Evolutionary conservation across 35 echinoderm and acorn worm genomes (phyloP).

Genomic region (Hemicentrotus pulcherrimus): DNA sequence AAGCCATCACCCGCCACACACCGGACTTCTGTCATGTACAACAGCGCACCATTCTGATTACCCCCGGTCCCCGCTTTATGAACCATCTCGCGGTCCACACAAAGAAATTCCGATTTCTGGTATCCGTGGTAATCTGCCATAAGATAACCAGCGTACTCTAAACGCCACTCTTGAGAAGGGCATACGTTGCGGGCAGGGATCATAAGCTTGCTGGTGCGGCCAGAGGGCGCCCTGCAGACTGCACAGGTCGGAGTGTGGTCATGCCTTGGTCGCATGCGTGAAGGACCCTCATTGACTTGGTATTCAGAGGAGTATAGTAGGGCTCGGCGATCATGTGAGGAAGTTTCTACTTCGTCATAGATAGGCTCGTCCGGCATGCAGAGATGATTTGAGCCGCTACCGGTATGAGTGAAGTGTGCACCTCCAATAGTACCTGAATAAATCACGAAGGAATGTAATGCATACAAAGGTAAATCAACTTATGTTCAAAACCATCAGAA

Average conservation of each 20-base stretch:
- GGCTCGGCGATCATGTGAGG: background rate
- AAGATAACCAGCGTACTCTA: background rate
- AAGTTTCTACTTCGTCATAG: background rate
- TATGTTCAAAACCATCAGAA: too few species aligned
- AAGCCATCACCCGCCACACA: background rate
- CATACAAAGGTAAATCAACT: too few species aligned
- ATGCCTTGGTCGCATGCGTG: background rate
- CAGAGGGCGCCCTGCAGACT: background rate
- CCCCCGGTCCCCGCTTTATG: background rate
- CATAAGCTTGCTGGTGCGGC: background rate
- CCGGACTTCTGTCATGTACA: background rate
- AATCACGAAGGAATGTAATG: too few species aligned
- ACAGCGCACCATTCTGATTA: background rate
- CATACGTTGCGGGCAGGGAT: background rate
- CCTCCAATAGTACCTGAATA: too few species aligned
- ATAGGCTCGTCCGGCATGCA: background rate
- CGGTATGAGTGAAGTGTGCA: too few species aligned
- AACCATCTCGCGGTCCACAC: background rate
- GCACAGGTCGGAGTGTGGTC: background rate
- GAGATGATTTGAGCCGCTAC: background rate
- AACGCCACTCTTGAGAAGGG: background rate
- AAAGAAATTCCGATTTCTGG: background rate
- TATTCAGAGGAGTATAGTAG: background rate
- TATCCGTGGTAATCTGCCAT: background rate
- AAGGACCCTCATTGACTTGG: background rate